A percentile compares a stretch with the other conserved stretches of the same genome.
phyloP scores from a whole-genome alignment of 2,797 vertebrate species.

The Varecia variegata region DNA sequence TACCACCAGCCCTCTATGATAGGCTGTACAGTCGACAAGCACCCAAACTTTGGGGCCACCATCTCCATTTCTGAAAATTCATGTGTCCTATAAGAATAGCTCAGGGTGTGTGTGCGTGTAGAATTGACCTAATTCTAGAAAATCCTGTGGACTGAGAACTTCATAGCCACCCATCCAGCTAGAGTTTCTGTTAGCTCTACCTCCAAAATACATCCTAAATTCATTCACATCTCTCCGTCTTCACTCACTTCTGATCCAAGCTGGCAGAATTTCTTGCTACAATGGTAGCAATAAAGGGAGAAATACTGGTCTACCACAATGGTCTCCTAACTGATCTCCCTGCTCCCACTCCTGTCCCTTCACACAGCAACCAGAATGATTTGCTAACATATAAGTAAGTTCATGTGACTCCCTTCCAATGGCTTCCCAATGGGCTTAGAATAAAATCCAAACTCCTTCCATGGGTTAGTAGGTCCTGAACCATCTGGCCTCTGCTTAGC shows the following conservation, averaged over 20 bases:
- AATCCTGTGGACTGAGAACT: background rate
- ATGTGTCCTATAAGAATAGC: background rate
- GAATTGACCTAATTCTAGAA: background rate
- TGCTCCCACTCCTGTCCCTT: background rate
- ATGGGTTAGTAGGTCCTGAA: background rate
- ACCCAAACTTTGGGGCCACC: background rate
- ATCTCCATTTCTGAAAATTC: conserved; percentile 12
- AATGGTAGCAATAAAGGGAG: background rate
- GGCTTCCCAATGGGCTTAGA: background rate
- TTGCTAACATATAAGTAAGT: background rate
- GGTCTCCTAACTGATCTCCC: background rate
- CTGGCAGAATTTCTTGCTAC: background rate
- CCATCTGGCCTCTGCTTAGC: background rate
- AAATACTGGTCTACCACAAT: background rate
- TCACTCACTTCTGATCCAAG: background rate
- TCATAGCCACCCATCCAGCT: background rate
- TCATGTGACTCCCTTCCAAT: background rate
- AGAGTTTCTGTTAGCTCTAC: background rate
- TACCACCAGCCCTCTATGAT: background rate
- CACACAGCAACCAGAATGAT: background rate
- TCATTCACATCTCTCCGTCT: background rate
- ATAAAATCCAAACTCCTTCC: background rate
- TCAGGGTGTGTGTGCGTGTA: background rate
- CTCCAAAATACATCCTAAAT: background rate
- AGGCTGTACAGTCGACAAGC: background rate